Percentiles rank a stretch among this genome's conserved stretches.
These are phyloP conservation scores for Drosophila oshimai DNA, from an alignment of 1,140 invertebrate genomes.

Conservation along the genomic window DNA sequence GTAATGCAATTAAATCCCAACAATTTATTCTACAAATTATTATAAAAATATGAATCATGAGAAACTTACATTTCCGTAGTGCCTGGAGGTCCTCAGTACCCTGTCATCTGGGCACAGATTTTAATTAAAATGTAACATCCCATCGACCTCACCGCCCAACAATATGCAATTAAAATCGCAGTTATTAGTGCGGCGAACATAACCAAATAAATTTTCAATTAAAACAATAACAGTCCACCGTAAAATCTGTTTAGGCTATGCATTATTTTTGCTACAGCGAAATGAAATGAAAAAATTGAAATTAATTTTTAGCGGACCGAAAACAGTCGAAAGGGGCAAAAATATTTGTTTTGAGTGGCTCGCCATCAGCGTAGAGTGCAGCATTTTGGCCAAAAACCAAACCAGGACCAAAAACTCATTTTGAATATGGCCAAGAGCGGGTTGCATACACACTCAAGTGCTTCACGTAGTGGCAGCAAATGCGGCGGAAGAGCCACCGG, in stretches of 20 bases:
- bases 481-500: conserved; percentile 25
- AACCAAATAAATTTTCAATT: conserved; percentile 77
- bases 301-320: conserved; percentile 53
- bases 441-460: conserved; percentile 36
- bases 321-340: background rate
- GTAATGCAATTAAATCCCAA: too few species aligned
- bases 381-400: conserved; percentile 30
- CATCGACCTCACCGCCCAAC: background rate
- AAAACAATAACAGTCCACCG: conserved; percentile 32
- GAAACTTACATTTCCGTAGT: background rate
- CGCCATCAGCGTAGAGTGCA: conserved; percentile 21
- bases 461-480: conserved; percentile 37
- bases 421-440: conserved; percentile 41
- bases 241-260: conserved; percentile 27
- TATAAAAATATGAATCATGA: background rate
- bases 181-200: conserved; percentile 45
- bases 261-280: conserved; percentile 27
- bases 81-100: background rate
- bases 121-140: conserved; percentile 39
- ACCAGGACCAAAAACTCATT: conserved; percentile 64
- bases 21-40: background rate
- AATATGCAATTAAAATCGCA: conserved; percentile 67
- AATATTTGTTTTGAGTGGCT: conserved; percentile 48
- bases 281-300: conserved; percentile 41
- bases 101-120: background rate